A percentile compares a stretch with the other conserved stretches of the same genome.
Evolutionary conservation across 64 coral and sea anemone species (phyloP).

Genomic region (Astreopora myriophthalma): DNA sequence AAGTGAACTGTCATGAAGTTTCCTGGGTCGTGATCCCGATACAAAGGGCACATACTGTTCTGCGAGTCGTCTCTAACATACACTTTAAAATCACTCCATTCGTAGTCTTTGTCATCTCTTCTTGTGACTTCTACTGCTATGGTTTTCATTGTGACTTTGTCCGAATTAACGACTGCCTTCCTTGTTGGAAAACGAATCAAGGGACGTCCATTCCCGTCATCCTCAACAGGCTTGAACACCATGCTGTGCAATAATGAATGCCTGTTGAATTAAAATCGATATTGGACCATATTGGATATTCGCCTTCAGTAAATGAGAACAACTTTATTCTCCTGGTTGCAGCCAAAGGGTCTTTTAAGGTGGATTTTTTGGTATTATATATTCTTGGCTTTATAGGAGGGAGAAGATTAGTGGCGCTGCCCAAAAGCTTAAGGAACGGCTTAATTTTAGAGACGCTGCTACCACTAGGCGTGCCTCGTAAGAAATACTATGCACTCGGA

Average conservation of each 20-base stretch:
- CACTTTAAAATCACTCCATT: conserved; percentile 58
- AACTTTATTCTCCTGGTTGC: too few relatives aligned
- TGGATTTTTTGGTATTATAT: not conserved
- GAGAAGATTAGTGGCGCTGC: not conserved
- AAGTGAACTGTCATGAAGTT: conserved; percentile 72
- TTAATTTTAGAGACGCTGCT: not conserved
- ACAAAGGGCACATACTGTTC: conserved; percentile 66
- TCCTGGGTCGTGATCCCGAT: conserved; percentile 43
- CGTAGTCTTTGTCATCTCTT: conserved; percentile 45
- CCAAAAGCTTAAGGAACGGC: not conserved
- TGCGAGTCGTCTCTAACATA: not conserved
- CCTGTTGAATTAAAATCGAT: not conserved
- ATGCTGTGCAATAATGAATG: not conserved
- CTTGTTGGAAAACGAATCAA: conserved; percentile 12
- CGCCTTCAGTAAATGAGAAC: too few relatives aligned
- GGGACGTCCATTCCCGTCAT: not conserved
- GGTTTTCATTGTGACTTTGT: conserved; percentile 45
- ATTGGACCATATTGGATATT: not conserved
- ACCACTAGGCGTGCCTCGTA: not conserved
- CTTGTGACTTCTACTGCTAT: conserved; percentile 37
- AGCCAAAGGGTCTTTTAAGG: not conserved
- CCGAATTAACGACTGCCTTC: too few relatives aligned
- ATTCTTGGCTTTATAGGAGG: not conserved
- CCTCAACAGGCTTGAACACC: not conserved
- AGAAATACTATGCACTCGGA: not conserved